Evolutionary conservation across 2,797 vertebrate genomes (phyloP).

Genomic region (Poeciliopsis paucimaculata): DNA sequence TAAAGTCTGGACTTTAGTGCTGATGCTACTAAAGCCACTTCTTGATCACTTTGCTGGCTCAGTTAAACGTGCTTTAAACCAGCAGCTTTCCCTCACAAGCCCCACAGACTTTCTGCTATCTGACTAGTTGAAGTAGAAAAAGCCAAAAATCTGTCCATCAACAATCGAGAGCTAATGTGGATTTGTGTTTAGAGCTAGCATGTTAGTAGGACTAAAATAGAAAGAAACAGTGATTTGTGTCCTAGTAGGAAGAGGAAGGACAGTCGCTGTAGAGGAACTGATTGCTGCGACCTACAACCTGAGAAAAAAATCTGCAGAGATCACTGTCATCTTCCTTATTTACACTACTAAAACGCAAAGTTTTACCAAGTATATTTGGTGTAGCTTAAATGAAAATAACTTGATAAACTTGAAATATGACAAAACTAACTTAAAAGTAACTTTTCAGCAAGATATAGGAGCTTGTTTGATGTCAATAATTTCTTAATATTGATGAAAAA

Average conservation of each 20-base stretch:
- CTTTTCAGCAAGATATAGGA: too few species aligned
- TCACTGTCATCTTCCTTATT: not conserved
- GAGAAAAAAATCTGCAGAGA: not conserved
- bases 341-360: not conserved
- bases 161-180: not conserved
- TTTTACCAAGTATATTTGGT: too few species aligned
- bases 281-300: not conserved
- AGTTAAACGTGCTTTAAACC: constrained; percentile 25
- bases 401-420: too few species aligned
- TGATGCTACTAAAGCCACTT: constrained; percentile 40
- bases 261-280: constrained; percentile 18
- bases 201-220: not conserved
- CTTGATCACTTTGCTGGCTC: constrained; percentile 28
- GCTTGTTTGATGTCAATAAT: too few species aligned
- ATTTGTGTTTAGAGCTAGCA: not conserved
- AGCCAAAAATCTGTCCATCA: not conserved
- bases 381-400: too few species aligned
- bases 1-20: constrained; percentile 43
- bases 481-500: too few species aligned
- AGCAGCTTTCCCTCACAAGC: constrained; percentile 21
- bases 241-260: constrained; percentile 31
- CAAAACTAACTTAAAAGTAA: too few species aligned
- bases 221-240: constrained; percentile 4
- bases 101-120: not conserved
- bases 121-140: not conserved